A percentile compares a stretch with the other conserved stretches of the same genome.
Conservation (phyloP, 2,113 vertebrate genomes). For the Vicugna pacos region DNA sequence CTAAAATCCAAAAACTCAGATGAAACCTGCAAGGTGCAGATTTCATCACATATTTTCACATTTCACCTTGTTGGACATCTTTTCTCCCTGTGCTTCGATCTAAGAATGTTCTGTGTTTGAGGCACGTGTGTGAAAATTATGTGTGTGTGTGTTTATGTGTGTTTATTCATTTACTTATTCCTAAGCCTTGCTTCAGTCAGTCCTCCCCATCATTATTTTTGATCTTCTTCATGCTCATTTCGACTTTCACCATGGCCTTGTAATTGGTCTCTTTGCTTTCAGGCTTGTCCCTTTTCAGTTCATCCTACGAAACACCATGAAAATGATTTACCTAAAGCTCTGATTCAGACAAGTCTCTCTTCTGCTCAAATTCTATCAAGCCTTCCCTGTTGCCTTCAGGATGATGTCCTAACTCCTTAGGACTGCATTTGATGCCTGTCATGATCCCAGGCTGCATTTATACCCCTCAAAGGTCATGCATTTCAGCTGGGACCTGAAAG, state of each 20-base stretch:
- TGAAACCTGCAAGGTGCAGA: neutral
- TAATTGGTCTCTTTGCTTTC: neutral
- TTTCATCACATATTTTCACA: neutral
- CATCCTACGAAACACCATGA: neutral
- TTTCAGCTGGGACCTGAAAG: neutral
- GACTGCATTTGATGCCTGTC: neutral
- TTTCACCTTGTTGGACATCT: neutral
- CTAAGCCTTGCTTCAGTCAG: neutral
- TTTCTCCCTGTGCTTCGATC: neutral
- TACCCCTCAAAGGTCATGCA: neutral
- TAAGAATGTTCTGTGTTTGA: neutral
- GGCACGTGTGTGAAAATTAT: neutral
- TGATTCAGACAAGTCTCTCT: neutral
- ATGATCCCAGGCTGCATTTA: neutral
- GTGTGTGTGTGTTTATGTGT: neutral
- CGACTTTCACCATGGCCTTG: neutral
- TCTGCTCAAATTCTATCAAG: neutral
- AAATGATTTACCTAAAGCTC: neutral
- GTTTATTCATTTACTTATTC: neutral
- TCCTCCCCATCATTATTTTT: neutral
- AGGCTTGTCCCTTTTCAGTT: neutral
- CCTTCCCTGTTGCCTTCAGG: neutral
- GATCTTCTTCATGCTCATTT: neutral
- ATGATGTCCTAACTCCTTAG: neutral
- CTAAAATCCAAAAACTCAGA: constrained; percentile 73